These are phyloP conservation scores for Mesoclemmys tuberculata DNA, from an alignment of 2,113 vertebrate genomes.

Conservation along the genomic window DNA sequence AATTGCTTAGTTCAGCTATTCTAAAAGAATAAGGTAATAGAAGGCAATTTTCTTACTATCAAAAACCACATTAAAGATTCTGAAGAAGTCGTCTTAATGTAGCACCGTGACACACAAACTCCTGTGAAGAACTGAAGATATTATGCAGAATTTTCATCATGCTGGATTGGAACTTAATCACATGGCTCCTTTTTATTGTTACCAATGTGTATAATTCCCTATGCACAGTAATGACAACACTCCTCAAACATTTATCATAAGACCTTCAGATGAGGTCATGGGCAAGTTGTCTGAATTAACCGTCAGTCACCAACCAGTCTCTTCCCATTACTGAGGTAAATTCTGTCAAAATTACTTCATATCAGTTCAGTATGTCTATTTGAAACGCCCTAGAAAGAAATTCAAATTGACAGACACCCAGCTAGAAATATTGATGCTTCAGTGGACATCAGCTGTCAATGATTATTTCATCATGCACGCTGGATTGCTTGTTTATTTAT, in stretches of 20 bases:
- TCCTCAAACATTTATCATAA: background rate
- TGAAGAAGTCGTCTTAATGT: background rate
- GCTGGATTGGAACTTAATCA: background rate
- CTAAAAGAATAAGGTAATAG: background rate
- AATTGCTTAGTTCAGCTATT: background rate
- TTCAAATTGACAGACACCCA: conserved; percentile 52
- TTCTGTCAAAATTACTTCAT: conserved; percentile 9
- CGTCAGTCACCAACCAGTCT: background rate
- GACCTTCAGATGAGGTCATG: background rate
- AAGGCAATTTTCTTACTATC: background rate
- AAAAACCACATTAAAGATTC: background rate
- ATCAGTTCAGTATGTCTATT: background rate
- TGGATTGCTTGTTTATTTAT: background rate
- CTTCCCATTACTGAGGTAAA: background rate
- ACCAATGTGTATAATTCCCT: background rate
- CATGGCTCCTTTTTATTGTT: accelerated
- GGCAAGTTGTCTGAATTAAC: background rate
- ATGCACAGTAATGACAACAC: background rate
- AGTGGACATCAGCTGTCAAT: conserved; percentile 36
- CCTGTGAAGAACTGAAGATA: background rate
- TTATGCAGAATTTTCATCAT: background rate
- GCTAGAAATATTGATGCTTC: conserved; percentile 49
- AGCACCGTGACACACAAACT: background rate
- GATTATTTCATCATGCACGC: conserved; percentile 33
- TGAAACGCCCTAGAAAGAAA: conserved; percentile 24